Percentiles rank a stretch among this genome's conserved stretches.
phyloP scores from a whole-genome alignment of 2,888 invertebrate genomes.

The Anodontia alba region DNA sequence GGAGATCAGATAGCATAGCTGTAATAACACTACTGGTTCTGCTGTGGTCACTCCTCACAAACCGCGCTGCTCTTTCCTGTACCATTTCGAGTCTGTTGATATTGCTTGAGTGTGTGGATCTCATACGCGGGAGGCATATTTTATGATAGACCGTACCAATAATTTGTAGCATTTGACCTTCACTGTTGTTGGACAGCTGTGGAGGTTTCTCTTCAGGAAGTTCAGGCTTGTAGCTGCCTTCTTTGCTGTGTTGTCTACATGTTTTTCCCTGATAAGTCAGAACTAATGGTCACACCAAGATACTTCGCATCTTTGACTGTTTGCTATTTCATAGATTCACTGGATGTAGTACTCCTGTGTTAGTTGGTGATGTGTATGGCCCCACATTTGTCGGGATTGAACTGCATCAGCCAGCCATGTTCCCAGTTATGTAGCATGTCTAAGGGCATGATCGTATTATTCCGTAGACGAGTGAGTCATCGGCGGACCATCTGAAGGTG shows the following conservation, averaged over 20 bases:
- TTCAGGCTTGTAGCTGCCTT: not conserved
- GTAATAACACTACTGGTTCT: not conserved
- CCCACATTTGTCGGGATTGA: no score
- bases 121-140: no score
- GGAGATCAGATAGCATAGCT: not conserved
- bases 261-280: not conserved
- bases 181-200: not conserved
- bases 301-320: not conserved
- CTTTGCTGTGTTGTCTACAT: not conserved
- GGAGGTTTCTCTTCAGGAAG: not conserved
- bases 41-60: not conserved
- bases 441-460: no score
- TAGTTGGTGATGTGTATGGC: no score
- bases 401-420: no score
- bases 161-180: not conserved
- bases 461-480: no score
- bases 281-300: not conserved
- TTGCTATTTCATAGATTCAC: not conserved
- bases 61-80: not conserved
- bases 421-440: no score
- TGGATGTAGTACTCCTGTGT: no score
- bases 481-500: no score
- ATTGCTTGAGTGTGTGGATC: not conserved
- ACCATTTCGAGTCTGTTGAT: not conserved
- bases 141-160: not conserved